These are phyloP conservation scores for Drosophila picticornis DNA, from an alignment of 2,888 invertebrate genomes.

Conservation along the genomic window DNA sequence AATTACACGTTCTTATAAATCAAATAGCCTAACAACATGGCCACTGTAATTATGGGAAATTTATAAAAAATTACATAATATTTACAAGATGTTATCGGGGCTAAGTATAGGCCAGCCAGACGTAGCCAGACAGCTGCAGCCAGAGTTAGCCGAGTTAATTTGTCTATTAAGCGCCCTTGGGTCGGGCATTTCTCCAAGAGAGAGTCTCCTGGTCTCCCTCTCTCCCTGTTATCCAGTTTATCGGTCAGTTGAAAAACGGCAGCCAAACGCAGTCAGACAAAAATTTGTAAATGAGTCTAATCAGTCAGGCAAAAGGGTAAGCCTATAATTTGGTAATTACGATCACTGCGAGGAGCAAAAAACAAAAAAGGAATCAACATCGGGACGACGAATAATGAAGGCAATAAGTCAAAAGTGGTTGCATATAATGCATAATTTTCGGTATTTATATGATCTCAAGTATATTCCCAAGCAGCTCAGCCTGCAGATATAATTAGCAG, in stretches of 20 bases:
- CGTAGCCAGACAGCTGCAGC: conserved; percentile 47
- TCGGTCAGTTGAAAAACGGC: conserved; percentile 34
- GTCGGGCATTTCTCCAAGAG: conserved; percentile 33
- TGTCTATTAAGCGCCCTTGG: conserved; percentile 74
- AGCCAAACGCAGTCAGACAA: conserved; percentile 52
- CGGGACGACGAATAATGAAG: conserved; percentile 46
- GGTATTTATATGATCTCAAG: conserved; percentile 48
- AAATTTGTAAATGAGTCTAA: conserved; percentile 79
- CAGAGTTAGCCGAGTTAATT: conserved; percentile 67
- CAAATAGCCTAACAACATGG: conserved; percentile 69
- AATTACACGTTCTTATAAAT: conserved; percentile 73
- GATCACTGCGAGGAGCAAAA: conserved; percentile 37
- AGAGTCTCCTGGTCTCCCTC: conserved; percentile 5
- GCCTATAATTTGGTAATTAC: conserved; percentile 83
- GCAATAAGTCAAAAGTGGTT: conserved; percentile 76
- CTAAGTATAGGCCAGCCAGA: conserved; percentile 58
- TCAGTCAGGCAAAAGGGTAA: conserved; percentile 82
- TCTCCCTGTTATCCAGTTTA: neutral
- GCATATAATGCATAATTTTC: conserved; percentile 73
- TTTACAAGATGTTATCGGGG: conserved; percentile 79
- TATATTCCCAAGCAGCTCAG: conserved; percentile 32
- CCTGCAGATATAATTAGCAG: conserved; percentile 70
- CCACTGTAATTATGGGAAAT: conserved; percentile 75
- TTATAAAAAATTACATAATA: conserved; percentile 80
- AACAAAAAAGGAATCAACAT: conserved; percentile 8